These are phyloP conservation scores for Nephrocerus scutellatus DNA, from an alignment of 2,888 invertebrate species.

Conservation along the genomic window DNA sequence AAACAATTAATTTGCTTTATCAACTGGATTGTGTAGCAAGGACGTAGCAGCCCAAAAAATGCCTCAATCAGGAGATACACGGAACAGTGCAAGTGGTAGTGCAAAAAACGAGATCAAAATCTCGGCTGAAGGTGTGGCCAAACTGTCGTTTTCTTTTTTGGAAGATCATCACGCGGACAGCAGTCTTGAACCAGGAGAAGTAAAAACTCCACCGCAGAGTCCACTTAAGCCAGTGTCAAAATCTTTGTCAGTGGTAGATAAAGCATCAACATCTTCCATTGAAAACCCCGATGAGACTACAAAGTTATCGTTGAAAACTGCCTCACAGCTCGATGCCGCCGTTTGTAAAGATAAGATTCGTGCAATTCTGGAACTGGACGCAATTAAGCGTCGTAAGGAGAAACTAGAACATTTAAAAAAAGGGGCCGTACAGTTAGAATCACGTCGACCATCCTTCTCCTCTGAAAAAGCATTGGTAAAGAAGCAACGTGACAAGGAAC, in stretches of 20 bases:
- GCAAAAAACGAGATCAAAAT: constrained; percentile 26
- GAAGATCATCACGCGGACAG: constrained; percentile 37
- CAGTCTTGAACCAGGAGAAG: constrained; percentile 41
- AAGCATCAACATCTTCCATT: background rate
- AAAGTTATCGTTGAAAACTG: constrained; percentile 21
- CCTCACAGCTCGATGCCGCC: constrained; percentile 29
- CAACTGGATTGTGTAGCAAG: no score
- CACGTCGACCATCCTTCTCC: constrained; percentile 15
- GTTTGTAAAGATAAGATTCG: constrained; percentile 31
- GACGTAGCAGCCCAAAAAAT: no score
- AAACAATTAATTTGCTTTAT: no score
- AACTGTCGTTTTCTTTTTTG: constrained; percentile 26
- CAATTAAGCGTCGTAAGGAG: constrained; percentile 23
- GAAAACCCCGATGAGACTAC: constrained; percentile 3
- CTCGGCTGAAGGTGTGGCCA: constrained; percentile 26
- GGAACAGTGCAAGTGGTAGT: background rate
- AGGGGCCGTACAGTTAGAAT: constrained; percentile 3
- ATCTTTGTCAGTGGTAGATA: background rate
- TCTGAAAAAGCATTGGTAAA: constrained; percentile 16
- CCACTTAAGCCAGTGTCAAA: no score
- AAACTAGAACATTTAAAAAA: no score
- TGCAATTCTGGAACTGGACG: constrained; percentile 32
- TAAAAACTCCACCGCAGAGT: constrained; percentile 40
- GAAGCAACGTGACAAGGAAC: constrained; percentile 25
- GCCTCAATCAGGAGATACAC: constrained; percentile 11